Evolutionary conservation across 2,888 invertebrate species (phyloP), one percentile per base, ranked within the genome.

Genomic region (Pammene aurita): DNA sequence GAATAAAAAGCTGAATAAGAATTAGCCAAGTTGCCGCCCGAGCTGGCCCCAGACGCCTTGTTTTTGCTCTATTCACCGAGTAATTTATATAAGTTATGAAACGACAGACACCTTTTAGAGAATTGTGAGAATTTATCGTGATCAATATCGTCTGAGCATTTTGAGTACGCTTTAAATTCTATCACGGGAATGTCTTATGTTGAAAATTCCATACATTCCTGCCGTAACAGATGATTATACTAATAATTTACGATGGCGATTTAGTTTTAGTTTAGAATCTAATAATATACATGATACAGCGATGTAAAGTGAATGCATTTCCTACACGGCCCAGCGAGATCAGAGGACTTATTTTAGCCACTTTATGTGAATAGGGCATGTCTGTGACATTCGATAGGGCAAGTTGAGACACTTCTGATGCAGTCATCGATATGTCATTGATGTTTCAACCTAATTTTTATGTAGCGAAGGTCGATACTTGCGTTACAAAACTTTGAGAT

Each of bases 311-410:
- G 74, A 74, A 79, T 76, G 71, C 80, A 79, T 81, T 89, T 88
- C 86, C 86, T 85, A 83, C 78, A 80, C 68, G 72, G 74, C 76
- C 71, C 73, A 72, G 77, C 76, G 72, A 87, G 86, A 85, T 85
- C 83, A 85, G 81, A 86, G 78, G 79, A 82, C 84, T 86, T 87
- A 89, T 86, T 89, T 89, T 85, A 89, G 86, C 81, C 82, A 83
- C 83, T 88, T 86, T 86, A 87, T 85, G 83, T 82, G 81, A 81
- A 80, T 78, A 80, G 78, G 73, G 76, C 80, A 75, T 82, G 84
- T 84, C 83, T 84, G 83, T 83, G 87, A 86, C 87, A 88, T 85
- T 87, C 81, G 84, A 88, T 86, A 85, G 84, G 78, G 80, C 79
- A 81, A 81, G 77, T 86, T 85, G 88, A 84, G 78, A 85, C 85